Evolutionary conservation across 2,113 vertebrate genomes (phyloP).

Genomic region (Caloenas nicobarica): DNA sequence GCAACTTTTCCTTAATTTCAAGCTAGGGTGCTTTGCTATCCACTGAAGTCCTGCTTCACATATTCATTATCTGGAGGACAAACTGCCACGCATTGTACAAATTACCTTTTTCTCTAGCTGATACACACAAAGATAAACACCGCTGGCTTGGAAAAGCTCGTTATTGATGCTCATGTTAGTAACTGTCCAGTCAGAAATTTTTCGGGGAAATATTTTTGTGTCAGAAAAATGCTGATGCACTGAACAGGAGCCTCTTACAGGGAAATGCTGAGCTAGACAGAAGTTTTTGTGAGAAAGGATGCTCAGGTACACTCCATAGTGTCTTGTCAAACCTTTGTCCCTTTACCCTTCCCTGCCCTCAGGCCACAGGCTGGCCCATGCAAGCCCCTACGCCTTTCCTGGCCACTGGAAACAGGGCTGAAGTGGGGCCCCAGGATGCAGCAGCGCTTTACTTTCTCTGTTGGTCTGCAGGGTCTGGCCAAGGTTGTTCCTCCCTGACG

Average conservation of each 20-base stretch:
- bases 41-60: neutral
- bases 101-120: neutral
- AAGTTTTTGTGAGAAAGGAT: neutral
- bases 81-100: neutral
- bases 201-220: neutral
- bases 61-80: neutral
- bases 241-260: neutral
- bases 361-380: neutral
- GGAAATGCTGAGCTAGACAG: neutral
- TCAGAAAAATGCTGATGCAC: slow-evolving; percentile 12
- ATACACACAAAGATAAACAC: neutral
- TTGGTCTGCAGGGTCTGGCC: fast-evolving
- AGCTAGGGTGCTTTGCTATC: neutral
- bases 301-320: neutral
- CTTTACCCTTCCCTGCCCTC: neutral
- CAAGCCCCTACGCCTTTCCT: neutral
- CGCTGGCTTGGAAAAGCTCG: neutral
- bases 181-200: neutral
- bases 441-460: neutral
- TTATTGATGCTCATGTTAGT: neutral
- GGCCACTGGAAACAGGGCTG: neutral
- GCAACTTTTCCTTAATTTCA: slow-evolving; percentile 2
- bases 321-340: neutral
- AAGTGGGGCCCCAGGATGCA: fast-evolving
- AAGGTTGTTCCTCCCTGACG: neutral